Conservation (phyloP, 2,113 vertebrate genomes). For the Seriola rivoliana region DNA sequence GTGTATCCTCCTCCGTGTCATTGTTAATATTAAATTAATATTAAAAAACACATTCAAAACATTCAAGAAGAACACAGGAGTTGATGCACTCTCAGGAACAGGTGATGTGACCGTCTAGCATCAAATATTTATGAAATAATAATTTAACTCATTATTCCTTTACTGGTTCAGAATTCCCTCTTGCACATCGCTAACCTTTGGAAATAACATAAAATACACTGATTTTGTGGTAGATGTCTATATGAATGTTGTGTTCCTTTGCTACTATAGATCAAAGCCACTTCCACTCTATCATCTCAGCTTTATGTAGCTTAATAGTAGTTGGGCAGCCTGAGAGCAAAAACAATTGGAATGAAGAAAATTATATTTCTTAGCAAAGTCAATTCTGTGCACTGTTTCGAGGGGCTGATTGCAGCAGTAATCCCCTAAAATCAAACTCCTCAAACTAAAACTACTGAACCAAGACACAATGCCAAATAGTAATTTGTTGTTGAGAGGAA, state of each 20-base stretch:
- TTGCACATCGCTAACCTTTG: neutral
- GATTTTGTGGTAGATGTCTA: neutral
- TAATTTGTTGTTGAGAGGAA: conserved; percentile 53
- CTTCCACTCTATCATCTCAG: conserved; percentile 3
- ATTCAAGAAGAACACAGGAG: too few species aligned
- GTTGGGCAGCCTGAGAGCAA: conserved; percentile 3
- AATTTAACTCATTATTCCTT: too few species aligned
- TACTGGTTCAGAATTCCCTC: neutral
- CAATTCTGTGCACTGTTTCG: conserved; percentile 35
- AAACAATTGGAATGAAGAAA: conserved; percentile 50
- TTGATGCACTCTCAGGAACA: too few species aligned
- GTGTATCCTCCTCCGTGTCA: too few species aligned
- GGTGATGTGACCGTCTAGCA: too few species aligned
- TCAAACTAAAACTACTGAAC: conserved; percentile 40
- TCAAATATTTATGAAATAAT: too few species aligned
- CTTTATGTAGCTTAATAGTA: conserved; percentile 1
- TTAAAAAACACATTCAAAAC: too few species aligned
- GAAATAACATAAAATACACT: neutral
- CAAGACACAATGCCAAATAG: conserved; percentile 35
- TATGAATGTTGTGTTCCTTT: conserved; percentile 7
- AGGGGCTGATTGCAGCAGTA: conserved; percentile 46
- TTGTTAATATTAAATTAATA: too few species aligned
- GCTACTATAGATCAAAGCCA: conserved; percentile 14
- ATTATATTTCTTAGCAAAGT: conserved; percentile 48
- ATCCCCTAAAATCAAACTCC: conserved; percentile 23